A percentile compares a stretch with the other conserved stretches of the same genome.
phyloP scores from a whole-genome alignment of 23 tunicate species.

The Oikopleura dioica region DNA sequence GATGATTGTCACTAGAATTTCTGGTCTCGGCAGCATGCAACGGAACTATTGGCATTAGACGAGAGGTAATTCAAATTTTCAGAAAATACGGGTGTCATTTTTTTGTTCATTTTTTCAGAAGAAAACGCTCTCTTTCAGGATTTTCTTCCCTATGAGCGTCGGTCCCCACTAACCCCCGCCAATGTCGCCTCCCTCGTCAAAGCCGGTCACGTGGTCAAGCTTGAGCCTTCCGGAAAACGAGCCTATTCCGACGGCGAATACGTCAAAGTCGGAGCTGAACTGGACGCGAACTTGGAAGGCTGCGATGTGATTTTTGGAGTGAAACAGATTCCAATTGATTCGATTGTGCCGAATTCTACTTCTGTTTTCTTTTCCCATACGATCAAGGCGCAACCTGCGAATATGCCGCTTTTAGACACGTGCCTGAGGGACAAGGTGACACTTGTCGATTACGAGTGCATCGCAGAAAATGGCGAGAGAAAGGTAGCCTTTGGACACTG shows the following conservation, averaged over 20 bases:
- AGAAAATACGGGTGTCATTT: too few species aligned
- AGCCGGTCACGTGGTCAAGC: background rate
- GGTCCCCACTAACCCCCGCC: background rate
- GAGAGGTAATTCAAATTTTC: too few species aligned
- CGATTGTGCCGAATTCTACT: slow-evolving; percentile 50
- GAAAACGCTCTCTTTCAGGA: too few species aligned
- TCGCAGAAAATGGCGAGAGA: slow-evolving; percentile 56
- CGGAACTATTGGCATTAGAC: background rate
- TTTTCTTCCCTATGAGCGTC: background rate
- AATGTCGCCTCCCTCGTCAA: background rate
- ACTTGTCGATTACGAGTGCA: slow-evolving; percentile 84
- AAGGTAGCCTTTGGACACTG: slow-evolving; percentile 85
- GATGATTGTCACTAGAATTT: too few species aligned
- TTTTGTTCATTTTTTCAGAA: too few species aligned
- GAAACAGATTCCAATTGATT: slow-evolving; percentile 69
- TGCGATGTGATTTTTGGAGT: slow-evolving; percentile 87
- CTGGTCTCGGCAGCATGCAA: too few species aligned
- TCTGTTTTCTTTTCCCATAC: slow-evolving; percentile 86
- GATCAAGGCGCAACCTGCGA: slow-evolving; percentile 89
- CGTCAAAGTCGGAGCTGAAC: background rate
- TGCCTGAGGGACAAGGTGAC: slow-evolving; percentile 53
- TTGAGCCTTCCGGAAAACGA: slow-evolving; percentile 10
- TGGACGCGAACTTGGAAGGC: slow-evolving; percentile 26
- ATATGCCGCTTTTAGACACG: slow-evolving; percentile 86
- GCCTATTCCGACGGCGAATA: background rate